Percentiles rank a stretch among this genome's conserved stretches.
Evolutionary conservation across 2,113 vertebrate genomes (phyloP).

Genomic region (Azemiops feae): DNA sequence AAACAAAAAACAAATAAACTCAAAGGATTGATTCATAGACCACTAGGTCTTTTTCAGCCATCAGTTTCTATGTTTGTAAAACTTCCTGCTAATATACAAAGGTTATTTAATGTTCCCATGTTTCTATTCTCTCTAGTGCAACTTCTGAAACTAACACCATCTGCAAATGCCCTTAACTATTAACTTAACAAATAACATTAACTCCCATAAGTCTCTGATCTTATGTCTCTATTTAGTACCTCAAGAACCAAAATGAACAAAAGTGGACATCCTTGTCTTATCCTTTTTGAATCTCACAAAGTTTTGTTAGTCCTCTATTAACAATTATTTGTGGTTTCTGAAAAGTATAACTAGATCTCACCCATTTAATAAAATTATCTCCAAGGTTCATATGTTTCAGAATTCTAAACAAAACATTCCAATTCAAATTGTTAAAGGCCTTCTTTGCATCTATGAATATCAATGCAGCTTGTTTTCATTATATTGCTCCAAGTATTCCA

Average conservation of each 20-base stretch:
- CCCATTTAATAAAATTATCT: neutral
- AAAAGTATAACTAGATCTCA: neutral
- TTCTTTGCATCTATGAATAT: neutral
- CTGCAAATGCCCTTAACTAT: neutral
- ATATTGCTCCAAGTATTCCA: too few relatives aligned
- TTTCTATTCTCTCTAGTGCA: neutral
- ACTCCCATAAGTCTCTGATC: neutral
- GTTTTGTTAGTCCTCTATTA: neutral
- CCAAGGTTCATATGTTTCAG: neutral
- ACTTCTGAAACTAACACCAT: neutral
- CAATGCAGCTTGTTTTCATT: too few relatives aligned
- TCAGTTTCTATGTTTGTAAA: neutral
- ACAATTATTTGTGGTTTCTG: neutral
- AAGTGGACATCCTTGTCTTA: neutral
- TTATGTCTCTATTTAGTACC: neutral
- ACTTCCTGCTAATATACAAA: neutral
- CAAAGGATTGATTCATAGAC: neutral
- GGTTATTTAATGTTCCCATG: neutral
- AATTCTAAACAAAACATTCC: neutral
- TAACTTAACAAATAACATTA: neutral
- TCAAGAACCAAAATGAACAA: neutral
- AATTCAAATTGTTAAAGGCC: neutral
- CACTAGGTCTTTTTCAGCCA: neutral
- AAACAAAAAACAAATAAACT: neutral
- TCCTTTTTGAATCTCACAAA: neutral